phyloP scores from a whole-genome alignment of 2,797 vertebrate genomes.

The Pipistrellus pipistrellus region DNA sequence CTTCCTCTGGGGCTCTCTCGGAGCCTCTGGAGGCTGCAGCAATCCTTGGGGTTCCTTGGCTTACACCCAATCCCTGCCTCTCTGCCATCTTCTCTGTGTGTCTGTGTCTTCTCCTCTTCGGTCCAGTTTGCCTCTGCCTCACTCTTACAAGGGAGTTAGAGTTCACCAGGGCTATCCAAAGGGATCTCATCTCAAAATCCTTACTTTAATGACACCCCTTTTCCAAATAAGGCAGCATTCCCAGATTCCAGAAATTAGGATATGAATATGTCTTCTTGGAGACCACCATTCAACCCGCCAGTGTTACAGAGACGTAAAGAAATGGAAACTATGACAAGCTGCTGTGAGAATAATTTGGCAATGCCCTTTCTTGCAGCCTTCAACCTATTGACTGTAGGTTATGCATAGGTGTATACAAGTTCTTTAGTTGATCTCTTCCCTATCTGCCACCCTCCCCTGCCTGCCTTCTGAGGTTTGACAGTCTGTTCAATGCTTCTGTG shows the following conservation, averaged over 20 bases:
- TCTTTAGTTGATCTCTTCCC: too few relatives aligned
- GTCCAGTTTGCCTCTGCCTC: neutral
- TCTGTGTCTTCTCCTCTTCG: neutral
- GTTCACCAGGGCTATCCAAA: neutral
- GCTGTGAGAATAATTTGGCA: conserved; percentile 17
- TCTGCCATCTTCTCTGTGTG: neutral
- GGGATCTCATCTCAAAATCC: neutral
- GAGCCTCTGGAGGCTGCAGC: neutral
- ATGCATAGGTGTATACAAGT: too few relatives aligned
- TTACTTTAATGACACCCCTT: neutral
- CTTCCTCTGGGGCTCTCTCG: neutral
- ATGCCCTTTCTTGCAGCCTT: neutral
- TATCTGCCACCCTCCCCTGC: too few relatives aligned
- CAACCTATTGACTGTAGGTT: too few relatives aligned
- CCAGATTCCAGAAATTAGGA: neutral
- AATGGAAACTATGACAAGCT: neutral
- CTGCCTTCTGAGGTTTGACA: too few relatives aligned
- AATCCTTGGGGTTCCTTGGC: neutral
- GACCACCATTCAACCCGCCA: neutral
- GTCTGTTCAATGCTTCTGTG: too few relatives aligned
- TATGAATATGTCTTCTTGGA: neutral
- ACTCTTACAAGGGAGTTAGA: neutral
- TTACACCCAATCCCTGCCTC: neutral
- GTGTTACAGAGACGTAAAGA: conserved; percentile 3
- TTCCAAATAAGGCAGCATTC: neutral